A percentile compares a stretch with the other conserved stretches of the same genome.
phyloP scores from a whole-genome alignment of 2,888 invertebrate genomes.

The Caenorhabditis sp. region DNA sequence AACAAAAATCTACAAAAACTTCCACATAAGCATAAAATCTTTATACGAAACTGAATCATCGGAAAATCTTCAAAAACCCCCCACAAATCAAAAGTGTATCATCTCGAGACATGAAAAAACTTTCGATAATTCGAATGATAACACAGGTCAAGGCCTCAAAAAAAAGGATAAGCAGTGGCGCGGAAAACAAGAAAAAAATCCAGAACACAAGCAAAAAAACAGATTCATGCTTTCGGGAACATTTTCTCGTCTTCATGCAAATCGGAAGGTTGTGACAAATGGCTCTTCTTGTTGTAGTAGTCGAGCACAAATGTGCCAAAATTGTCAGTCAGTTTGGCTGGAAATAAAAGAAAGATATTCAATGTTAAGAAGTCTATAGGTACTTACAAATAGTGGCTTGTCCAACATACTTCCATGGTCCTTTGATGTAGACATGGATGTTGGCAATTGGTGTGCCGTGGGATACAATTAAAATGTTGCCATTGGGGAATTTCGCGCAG shows the following conservation, averaged over 20 bases:
- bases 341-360: constrained; percentile 3
- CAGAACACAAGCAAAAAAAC: background rate
- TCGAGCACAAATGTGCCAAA: constrained; percentile 34
- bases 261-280: constrained; percentile 26
- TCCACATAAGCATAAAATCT: no score
- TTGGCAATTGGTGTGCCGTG: constrained; percentile 67
- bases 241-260: constrained; percentile 27
- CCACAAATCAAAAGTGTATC: background rate
- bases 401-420: constrained; percentile 61
- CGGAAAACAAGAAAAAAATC: no score
- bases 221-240: constrained; percentile 8
- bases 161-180: background rate
- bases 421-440: constrained; percentile 56
- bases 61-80: background rate
- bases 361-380: background rate
- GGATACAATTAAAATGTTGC: constrained; percentile 62
- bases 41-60: no score
- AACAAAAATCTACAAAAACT: no score
- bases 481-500: constrained; percentile 44
- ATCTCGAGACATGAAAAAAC: background rate
- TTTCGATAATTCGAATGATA: background rate
- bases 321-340: constrained; percentile 36
- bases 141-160: background rate
- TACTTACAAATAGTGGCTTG: constrained; percentile 57
- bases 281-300: constrained; percentile 36